These are phyloP conservation scores for Bombus breviceps DNA, from an alignment of 1,140 invertebrate species.

Conservation along the genomic window DNA sequence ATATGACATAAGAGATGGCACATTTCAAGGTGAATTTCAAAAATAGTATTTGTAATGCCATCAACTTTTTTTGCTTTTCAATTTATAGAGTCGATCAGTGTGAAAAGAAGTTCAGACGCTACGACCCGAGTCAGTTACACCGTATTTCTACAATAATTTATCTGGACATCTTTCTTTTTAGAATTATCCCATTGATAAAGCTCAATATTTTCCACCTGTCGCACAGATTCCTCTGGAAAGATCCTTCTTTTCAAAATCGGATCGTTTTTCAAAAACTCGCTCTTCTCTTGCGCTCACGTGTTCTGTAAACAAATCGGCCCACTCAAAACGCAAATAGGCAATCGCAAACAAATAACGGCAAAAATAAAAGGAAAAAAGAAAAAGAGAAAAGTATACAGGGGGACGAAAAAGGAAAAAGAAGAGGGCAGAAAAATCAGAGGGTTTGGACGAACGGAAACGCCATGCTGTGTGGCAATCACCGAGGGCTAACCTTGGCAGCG, in stretches of 20 bases:
- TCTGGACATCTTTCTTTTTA: background rate
- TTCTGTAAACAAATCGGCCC: background rate
- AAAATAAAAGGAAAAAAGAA: background rate
- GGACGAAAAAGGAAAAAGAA: background rate
- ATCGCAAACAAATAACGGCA: background rate
- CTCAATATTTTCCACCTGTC: too few relatives aligned
- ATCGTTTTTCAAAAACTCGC: background rate
- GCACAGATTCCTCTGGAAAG: background rate
- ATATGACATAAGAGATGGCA: too few relatives aligned
- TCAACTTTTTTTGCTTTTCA: too few relatives aligned
- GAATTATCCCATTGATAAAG: background rate
- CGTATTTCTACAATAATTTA: too few relatives aligned
- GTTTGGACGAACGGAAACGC: background rate
- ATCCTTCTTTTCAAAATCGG: background rate
- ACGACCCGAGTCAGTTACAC: too few relatives aligned
- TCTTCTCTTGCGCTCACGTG: background rate
- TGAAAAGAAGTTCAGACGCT: too few relatives aligned
- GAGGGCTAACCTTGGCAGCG: conserved; percentile 38
- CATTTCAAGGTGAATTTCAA: too few relatives aligned
- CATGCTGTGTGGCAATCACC: background rate
- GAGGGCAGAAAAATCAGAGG: background rate
- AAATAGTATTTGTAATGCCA: too few relatives aligned
- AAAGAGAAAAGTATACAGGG: background rate
- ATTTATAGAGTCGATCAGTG: too few relatives aligned
- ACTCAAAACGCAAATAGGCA: background rate